Evolutionary conservation across 2,888 invertebrate species (phyloP), one percentile per base, ranked within the genome.

Genomic region (Deroplatys truncata): DNA sequence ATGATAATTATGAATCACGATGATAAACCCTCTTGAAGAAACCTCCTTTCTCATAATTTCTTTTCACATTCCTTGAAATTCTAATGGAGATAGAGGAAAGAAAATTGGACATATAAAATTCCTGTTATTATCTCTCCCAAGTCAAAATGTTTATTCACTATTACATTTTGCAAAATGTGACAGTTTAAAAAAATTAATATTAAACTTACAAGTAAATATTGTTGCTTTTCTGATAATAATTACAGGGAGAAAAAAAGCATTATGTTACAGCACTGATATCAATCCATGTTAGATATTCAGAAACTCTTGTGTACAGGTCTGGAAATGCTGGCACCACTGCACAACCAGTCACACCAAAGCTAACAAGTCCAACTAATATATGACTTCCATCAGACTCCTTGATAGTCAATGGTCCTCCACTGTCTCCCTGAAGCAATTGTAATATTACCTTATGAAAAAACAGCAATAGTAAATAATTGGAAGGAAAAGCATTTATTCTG

Each of bases 281-380:
- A 72, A 93, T 92, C 93, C 93, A 93, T 89, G 92, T 92, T 20
- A 92, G 84, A 90, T 92, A 93, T 89, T 93, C 92, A 28, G 92
- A 91, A 9, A 93, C 92, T 86, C 93, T 90, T 2, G 93, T 93
- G 91, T 93, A 93, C 5, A 93, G 92, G 89, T 93, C 93, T 8
- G 93, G 93, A 91, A 93, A 93, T 25, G 92, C 92, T 7, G 92
- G 92, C 82, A 92, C 91, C n/a, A 93, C 92, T 10, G 93, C 93
- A 90, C 93, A 93, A 8, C 93, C 93, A 8, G 93, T 93, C 84
- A 93, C 92, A 72, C 93, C 93, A 91, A 93, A 93, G 90, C 93
- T 93, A 49, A 93, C 93, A 25, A 93, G 91, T 49, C 93, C 93
- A 8, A 93, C 91, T n/a, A 93, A 90, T 20, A 92, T 91, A 85